Evolutionary conservation across 2,797 vertebrate species (phyloP).

Genomic region (Lutjanus argentimaculatus): DNA sequence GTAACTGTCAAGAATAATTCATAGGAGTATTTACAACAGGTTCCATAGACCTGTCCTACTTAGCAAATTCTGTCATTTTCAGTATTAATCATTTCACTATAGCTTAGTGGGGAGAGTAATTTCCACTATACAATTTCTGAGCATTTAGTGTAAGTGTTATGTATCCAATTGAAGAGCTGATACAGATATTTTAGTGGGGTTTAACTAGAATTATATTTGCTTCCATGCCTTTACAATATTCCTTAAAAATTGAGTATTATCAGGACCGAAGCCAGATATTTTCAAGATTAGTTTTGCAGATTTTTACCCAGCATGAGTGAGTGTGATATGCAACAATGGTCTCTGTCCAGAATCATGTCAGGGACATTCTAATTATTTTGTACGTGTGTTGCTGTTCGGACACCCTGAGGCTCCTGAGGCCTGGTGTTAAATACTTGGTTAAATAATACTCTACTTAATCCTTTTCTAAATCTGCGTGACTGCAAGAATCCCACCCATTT

Average conservation of each 20-base stretch:
- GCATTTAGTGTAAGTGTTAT: background rate
- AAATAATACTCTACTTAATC: background rate
- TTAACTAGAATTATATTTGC: background rate
- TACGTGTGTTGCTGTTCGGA: background rate
- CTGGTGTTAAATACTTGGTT: background rate
- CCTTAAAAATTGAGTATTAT: background rate
- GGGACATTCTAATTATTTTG: background rate
- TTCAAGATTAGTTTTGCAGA: background rate
- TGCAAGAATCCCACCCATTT: background rate
- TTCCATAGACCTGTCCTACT: constrained; percentile 20
- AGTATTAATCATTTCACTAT: background rate
- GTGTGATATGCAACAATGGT: background rate
- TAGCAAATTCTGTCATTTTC: constrained; percentile 5
- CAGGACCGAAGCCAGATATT: background rate
- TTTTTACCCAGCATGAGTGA: background rate
- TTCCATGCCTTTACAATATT: background rate
- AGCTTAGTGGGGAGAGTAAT: background rate
- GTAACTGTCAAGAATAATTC: constrained; percentile 35
- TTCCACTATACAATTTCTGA: background rate
- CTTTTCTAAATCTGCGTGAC: background rate
- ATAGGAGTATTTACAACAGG: constrained; percentile 19
- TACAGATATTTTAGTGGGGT: background rate
- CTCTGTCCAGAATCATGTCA: background rate
- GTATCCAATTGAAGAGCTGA: background rate
- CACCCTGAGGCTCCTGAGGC: background rate